Percentiles rank a stretch among this genome's conserved stretches.
Conservation (phyloP, 2,113 vertebrate species). For the Pelodiscus sinensis region DNA sequence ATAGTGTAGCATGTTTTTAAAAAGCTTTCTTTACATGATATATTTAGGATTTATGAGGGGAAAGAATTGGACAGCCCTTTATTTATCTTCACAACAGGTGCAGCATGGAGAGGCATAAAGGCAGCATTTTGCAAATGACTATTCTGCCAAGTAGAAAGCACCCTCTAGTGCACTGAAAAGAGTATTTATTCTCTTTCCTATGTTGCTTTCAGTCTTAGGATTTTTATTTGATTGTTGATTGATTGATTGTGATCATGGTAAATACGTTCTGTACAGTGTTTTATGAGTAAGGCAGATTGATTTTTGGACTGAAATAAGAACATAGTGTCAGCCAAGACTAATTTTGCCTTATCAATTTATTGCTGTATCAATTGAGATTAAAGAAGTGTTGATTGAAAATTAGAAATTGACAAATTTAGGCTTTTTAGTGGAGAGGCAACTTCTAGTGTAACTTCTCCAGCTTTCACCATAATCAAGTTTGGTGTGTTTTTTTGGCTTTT, state of each 20-base stretch:
- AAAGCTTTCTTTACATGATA: slow-evolving; percentile 74
- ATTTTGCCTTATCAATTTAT: neutral
- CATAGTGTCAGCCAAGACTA: neutral
- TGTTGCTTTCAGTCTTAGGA: neutral
- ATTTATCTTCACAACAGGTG: slow-evolving; percentile 86
- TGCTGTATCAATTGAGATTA: neutral
- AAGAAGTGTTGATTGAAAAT: neutral
- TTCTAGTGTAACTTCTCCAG: neutral
- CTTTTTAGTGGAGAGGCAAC: neutral
- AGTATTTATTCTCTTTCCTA: neutral
- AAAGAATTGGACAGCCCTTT: slow-evolving; percentile 78
- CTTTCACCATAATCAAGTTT: neutral
- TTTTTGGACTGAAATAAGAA: neutral
- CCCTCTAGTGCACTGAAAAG: slow-evolving; percentile 5
- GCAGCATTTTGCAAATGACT: slow-evolving; percentile 56
- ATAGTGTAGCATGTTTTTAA: slow-evolving; percentile 39
- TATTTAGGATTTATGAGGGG: slow-evolving; percentile 79
- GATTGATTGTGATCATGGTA: neutral
- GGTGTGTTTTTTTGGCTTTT: neutral
- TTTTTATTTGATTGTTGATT: neutral
- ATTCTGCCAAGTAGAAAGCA: slow-evolving; percentile 67
- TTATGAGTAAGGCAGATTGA: neutral
- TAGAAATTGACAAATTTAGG: neutral
- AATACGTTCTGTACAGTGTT: neutral
- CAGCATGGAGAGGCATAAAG: slow-evolving; percentile 65